These are phyloP conservation scores for Dascyllus trimaculatus DNA, from an alignment of 2,113 vertebrate species.

Conservation along the genomic window DNA sequence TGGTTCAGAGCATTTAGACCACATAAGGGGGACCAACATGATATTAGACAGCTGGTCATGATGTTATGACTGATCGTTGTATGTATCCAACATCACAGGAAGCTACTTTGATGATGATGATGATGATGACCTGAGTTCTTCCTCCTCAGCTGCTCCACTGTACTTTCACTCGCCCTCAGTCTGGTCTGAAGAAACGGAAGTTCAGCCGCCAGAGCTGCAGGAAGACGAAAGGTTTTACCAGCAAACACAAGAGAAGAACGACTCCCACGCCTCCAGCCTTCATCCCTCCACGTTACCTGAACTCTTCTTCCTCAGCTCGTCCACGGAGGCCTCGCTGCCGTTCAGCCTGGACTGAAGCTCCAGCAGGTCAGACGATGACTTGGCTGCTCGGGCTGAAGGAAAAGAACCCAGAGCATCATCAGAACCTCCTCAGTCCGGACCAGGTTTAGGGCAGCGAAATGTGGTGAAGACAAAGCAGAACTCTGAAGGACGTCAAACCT, in stretches of 20 bases:
- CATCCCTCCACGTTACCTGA: no score
- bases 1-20: no score
- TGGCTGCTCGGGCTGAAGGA: not conserved
- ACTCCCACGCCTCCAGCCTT: no score
- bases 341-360: conserved; percentile 44
- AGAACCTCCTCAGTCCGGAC: not conserved
- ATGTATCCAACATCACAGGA: no score
- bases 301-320: conserved; percentile 51
- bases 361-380: not conserved
- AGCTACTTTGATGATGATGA: not conserved
- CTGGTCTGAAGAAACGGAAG: conserved; percentile 70
- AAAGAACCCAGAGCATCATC: not conserved
- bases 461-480: no score
- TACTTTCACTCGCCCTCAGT: conserved; percentile 67
- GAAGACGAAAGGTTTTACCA: no score
- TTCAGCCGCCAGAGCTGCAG: conserved; percentile 42
- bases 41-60: no score
- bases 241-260: not conserved
- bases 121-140: conserved; percentile 65
- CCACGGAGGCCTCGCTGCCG: conserved; percentile 17
- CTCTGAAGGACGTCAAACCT: no score
- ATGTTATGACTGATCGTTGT: no score
- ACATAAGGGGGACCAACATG: no score
- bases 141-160: conserved; percentile 69
- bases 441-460: no score